Evolutionary conservation across 2,113 vertebrate species (phyloP), one percentile per base, ranked within the genome.

Genomic region (Austrofundulus limnaeus): DNA sequence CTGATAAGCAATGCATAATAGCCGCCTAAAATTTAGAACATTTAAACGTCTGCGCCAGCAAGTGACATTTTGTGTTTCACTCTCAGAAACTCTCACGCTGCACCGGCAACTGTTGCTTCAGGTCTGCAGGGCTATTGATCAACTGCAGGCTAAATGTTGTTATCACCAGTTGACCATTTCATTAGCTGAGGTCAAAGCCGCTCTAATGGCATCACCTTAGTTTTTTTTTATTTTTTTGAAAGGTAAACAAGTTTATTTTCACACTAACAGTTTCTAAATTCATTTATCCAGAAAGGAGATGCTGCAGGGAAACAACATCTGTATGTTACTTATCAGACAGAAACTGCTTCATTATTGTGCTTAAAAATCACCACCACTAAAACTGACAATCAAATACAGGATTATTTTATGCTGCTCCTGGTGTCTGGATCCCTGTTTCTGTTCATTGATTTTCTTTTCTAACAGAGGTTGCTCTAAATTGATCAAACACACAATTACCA

Each of bases 91-190:
- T 53, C 60, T 61, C n/a, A 11, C 31, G 19, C 45, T 45, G 46
- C 55, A 31, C 21, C 1, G 2, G 39, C n/a, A n/a, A n/a, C 17
- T 34, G n/a, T 48, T 6, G 49, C 28, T 61, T 2, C 21, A 25
- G 5, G 17, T 59, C 45, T 62, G 54, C 37, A 43, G 48, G 37
- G 58, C 58, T 51, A 70, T 57, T 57, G 47, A 74, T 67, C 45
- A 53, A 8, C 38, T 63, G 45, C 24, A 49, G 47, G 31, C 11
- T 55, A 72, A 84, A 77, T 75, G 63, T 72, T 58, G 68, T 80
- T 70, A 71, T 77, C 28, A 50, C 23, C 39, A 52, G 28, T 52
- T 61, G 65, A 75, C 56, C 53, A 66, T 75, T 72, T 79, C 31
- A 70, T 77, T 61, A 75, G 41, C 21, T 58, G 49, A 72, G 70